Percentiles rank a stretch among this genome's conserved stretches.
Conservation (phyloP, 2,888 invertebrate genomes). For the Folsomia manolachei region DNA sequence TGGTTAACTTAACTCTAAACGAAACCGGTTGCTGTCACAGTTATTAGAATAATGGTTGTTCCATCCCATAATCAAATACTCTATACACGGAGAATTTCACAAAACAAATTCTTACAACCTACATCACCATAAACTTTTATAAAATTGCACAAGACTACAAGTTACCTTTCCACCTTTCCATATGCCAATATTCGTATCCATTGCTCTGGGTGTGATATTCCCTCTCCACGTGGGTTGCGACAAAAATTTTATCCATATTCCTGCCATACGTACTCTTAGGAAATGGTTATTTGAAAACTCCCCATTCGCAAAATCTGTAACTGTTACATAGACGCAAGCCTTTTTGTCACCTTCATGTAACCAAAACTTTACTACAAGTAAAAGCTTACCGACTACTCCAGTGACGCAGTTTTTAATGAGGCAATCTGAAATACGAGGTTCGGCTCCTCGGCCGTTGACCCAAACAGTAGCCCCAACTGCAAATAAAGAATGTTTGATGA, state of each 20-base stretch:
- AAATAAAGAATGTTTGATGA: constrained; percentile 11
- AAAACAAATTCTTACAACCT: no score
- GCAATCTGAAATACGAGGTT: constrained; percentile 77
- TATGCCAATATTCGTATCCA: constrained; percentile 96
- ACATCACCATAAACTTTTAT: background rate
- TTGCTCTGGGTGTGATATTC: constrained; percentile 74
- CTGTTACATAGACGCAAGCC: constrained; percentile 75
- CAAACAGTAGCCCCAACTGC: constrained; percentile 96
- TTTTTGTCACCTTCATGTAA: constrained; percentile 78
- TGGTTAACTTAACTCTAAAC: no score
- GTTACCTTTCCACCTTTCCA: constrained; percentile 91
- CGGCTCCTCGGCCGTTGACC: constrained; percentile 91
- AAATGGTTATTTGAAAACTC: constrained; percentile 98
- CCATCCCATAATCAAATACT: constrained; percentile 56
- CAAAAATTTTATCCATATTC: constrained; percentile 97
- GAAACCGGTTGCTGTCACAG: constrained; percentile 97
- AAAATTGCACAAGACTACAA: no score
- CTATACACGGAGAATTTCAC: background rate
- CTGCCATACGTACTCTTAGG: constrained; percentile 93
- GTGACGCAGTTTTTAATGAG: constrained; percentile 98
- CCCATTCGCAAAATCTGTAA: constrained; percentile 96
- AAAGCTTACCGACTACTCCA: constrained; percentile 22
- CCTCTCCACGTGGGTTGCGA: constrained; percentile 97
- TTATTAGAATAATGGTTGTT: constrained; percentile 98
- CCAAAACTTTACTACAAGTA: no score